Conservation (phyloP, 2,113 vertebrate genomes). For the Halichoerus grypus region DNA sequence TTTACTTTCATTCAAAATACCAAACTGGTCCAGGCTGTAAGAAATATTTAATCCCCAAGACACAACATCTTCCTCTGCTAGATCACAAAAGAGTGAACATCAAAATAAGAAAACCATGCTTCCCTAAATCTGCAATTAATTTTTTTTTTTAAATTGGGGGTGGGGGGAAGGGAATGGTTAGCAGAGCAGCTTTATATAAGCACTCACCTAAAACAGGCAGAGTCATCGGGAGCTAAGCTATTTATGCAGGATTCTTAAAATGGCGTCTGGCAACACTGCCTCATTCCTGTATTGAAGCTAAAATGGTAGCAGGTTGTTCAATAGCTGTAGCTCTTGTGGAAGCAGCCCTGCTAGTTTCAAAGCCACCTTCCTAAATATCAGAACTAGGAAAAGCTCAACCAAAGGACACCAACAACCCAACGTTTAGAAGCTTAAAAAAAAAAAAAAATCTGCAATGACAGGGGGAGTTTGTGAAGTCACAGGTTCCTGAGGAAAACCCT, state of each 20-base stretch:
- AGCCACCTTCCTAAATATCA: conserved; percentile 86
- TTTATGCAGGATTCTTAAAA: conserved; percentile 93
- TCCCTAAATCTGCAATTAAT: conserved; percentile 87
- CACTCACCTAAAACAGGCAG: conserved; percentile 93
- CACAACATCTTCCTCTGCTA: conserved; percentile 82
- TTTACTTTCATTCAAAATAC: conserved; percentile 79
- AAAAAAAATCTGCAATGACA: conserved; percentile 80
- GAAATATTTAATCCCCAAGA: conserved; percentile 84
- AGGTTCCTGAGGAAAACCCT: conserved; percentile 88
- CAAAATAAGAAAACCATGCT: conserved; percentile 83
- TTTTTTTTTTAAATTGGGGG: conserved; percentile 54
- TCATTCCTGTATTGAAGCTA: conserved; percentile 90
- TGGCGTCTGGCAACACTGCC: conserved; percentile 92
- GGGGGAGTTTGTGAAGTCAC: conserved; percentile 87
- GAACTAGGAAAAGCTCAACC: conserved; percentile 85
- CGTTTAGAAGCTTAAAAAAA: conserved; percentile 83
- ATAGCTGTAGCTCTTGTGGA: conserved; percentile 85
- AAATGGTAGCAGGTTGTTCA: conserved; percentile 92
- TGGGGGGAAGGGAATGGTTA: conserved; percentile 81
- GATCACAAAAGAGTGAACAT: conserved; percentile 83
- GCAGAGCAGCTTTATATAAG: conserved; percentile 89
- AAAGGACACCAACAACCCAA: conserved; percentile 85
- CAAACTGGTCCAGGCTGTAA: conserved; percentile 81
- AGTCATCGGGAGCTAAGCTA: conserved; percentile 92
- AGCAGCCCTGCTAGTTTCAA: conserved; percentile 82